phyloP scores from a whole-genome alignment of 2,888 invertebrate genomes.

The Leptopilina drosophilae region DNA sequence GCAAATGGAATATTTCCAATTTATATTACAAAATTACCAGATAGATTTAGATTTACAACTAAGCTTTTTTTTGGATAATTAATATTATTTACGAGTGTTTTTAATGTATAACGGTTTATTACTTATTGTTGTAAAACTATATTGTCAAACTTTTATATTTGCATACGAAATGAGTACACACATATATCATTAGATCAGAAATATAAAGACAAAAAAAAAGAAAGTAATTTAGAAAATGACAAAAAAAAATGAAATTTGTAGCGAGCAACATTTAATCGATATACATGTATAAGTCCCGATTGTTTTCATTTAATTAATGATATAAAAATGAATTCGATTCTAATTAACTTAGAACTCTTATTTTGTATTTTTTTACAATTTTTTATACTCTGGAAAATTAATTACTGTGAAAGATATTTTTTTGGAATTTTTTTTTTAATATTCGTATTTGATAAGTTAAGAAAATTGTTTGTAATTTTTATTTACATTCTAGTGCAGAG shows the following conservation, averaged over 20 bases:
- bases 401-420: too few relatives aligned
- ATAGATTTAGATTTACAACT: not conserved
- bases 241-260: not conserved
- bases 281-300: not conserved
- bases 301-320: not conserved
- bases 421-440: too few relatives aligned
- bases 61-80: not conserved
- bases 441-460: too few relatives aligned
- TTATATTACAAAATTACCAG: not conserved
- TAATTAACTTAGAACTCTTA: too few relatives aligned
- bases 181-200: not conserved
- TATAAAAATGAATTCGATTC: not conserved
- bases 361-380: too few relatives aligned
- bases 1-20: constrained; percentile 7
- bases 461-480: too few relatives aligned
- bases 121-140: not conserved
- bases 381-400: too few relatives aligned
- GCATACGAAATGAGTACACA: not conserved
- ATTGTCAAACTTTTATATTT: constrained; percentile 4
- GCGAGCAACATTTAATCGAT: not conserved
- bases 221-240: not conserved
- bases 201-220: not conserved
- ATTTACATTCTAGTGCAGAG: not conserved
- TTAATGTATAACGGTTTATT: not conserved
- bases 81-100: not conserved